Evolutionary conservation across 2,113 vertebrate species (phyloP).

Genomic region (Ctenomys sociabilis): DNA sequence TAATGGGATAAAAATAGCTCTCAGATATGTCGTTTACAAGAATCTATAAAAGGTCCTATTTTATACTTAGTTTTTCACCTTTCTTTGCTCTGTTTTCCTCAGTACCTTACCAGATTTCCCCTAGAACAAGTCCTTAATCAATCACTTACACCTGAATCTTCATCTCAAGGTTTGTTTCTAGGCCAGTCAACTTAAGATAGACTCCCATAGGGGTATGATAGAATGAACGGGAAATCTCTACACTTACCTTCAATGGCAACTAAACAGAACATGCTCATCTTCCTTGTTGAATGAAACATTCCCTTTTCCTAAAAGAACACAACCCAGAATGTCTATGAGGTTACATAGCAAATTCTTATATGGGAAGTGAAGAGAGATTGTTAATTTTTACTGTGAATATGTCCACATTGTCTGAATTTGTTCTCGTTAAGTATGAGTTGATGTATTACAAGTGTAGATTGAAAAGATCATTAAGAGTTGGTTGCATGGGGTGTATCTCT

Average conservation of each 20-base stretch:
- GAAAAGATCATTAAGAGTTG: neutral
- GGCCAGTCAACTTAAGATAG: conserved; percentile 46
- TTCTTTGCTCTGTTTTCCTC: conserved; percentile 37
- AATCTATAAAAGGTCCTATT: neutral
- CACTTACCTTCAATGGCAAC: neutral
- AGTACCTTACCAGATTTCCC: conserved; percentile 61
- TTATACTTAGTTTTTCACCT: conserved; percentile 54
- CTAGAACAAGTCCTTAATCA: conserved; percentile 44
- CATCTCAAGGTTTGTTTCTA: conserved; percentile 68
- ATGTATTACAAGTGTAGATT: neutral
- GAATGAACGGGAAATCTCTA: conserved; percentile 6
- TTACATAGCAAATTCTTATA: neutral
- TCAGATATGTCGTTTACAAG: conserved; percentile 44
- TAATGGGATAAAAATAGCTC: conserved; percentile 22
- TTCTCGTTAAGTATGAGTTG: neutral
- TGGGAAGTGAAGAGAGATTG: neutral
- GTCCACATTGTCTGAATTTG: conserved; percentile 7
- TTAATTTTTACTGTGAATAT: conserved; percentile 36
- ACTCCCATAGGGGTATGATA: neutral
- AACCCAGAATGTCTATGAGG: neutral
- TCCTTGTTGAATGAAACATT: neutral
- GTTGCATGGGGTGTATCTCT: neutral
- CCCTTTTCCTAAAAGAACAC: neutral
- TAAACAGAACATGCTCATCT: neutral
- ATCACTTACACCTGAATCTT: conserved; percentile 54